phyloP scores from a whole-genome alignment of 2,888 invertebrate species.

The Drosophila percnosoma region DNA sequence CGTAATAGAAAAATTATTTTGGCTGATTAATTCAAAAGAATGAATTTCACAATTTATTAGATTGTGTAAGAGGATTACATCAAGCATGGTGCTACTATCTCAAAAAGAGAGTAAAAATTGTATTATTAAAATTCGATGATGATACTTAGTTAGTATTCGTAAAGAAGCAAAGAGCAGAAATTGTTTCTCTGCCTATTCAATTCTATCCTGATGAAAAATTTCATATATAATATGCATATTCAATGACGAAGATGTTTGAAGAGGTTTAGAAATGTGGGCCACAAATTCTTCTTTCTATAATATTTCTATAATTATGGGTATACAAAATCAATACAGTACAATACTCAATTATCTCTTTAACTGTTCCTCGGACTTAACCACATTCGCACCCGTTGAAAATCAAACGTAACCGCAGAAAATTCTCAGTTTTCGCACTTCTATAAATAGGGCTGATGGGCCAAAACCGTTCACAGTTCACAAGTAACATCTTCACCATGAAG shows the following conservation, averaged over 20 bases:
- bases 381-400: slow-evolving; percentile 14
- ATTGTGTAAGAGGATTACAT: background rate
- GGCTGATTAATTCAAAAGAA: too few species aligned
- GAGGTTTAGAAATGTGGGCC: background rate
- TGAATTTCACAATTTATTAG: background rate
- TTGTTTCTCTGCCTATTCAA: background rate
- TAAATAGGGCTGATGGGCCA: slow-evolving; percentile 27
- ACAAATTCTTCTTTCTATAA: background rate
- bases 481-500: slow-evolving; percentile 35
- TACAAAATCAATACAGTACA: background rate
- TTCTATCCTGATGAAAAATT: background rate
- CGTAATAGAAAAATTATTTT: background rate
- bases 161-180: background rate
- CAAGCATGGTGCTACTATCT: background rate
- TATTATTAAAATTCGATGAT: background rate
- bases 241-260: background rate
- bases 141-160: background rate
- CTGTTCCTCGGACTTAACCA: background rate
- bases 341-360: background rate
- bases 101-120: background rate
- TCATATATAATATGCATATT: background rate
- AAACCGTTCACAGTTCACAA: slow-evolving; percentile 4
- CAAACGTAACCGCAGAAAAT: slow-evolving; percentile 47
- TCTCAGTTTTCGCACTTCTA: slow-evolving; percentile 22
- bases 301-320: background rate